phyloP scores from a whole-genome alignment of 1,140 invertebrate genomes.

The Rhopalosiphum padi region DNA sequence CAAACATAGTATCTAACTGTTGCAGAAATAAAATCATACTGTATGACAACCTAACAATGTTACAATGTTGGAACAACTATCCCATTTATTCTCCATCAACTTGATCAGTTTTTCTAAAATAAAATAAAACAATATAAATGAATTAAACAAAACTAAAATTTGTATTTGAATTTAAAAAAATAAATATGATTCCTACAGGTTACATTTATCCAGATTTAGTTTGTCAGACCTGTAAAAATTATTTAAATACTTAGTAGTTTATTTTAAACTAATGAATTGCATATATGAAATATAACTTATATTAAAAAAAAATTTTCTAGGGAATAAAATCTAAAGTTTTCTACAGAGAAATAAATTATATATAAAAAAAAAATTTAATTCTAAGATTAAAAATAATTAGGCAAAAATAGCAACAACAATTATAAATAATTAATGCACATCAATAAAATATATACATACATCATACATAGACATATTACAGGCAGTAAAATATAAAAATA shows the following conservation, averaged over 20 bases:
- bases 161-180: constrained; percentile 22
- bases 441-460: background rate
- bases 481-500: background rate
- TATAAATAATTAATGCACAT: background rate
- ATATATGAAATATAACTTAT: background rate
- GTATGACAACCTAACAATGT: constrained; percentile 37
- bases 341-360: background rate
- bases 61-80: constrained; percentile 7
- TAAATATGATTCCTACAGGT: constrained; percentile 34
- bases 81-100: constrained; percentile 40
- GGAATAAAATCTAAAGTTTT: background rate
- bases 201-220: constrained; percentile 54
- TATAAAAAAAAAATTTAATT: background rate
- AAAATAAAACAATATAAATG: constrained; percentile 38
- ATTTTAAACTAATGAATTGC: background rate
- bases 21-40: background rate
- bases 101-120: constrained; percentile 45
- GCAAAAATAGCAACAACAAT: background rate
- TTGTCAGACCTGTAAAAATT: constrained; percentile 50
- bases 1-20: background rate
- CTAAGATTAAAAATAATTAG: background rate
- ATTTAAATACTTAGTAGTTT: background rate
- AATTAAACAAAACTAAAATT: constrained; percentile 1
- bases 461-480: background rate
- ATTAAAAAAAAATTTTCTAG: background rate